phyloP scores from a whole-genome alignment of 2,888 invertebrate species.

The Oscheius sp. region DNA sequence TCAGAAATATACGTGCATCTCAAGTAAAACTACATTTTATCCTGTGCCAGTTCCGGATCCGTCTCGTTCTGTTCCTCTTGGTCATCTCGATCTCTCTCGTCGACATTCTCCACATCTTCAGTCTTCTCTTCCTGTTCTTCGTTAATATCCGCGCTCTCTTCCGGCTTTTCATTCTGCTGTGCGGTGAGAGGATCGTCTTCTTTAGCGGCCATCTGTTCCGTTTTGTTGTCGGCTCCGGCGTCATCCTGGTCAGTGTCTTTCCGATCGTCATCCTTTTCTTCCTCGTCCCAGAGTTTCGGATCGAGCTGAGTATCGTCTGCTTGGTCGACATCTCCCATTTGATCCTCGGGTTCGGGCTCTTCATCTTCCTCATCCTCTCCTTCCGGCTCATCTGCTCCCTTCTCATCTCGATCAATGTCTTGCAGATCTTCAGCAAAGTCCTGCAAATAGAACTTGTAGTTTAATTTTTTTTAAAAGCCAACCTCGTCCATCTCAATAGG shows the following conservation, averaged over 20 bases:
- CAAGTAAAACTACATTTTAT: constrained; percentile 9
- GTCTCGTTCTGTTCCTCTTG: constrained; percentile 75
- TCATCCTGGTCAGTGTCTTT: constrained; percentile 79
- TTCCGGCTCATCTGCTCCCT: constrained; percentile 78
- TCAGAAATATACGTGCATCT: neutral
- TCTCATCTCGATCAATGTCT: constrained; percentile 74
- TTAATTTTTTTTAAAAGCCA: neutral
- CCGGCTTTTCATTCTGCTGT: constrained; percentile 81
- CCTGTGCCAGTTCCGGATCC: constrained; percentile 74
- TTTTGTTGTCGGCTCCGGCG: constrained; percentile 56
- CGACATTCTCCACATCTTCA: constrained; percentile 55
- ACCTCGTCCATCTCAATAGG: constrained; percentile 73
- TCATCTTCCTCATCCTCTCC: constrained; percentile 74
- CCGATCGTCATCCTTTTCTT: constrained; percentile 73
- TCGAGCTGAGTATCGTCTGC: constrained; percentile 86
- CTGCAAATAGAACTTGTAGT: neutral
- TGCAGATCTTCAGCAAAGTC: constrained; percentile 71
- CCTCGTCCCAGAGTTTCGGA: constrained; percentile 95
- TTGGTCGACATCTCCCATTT: constrained; percentile 74
- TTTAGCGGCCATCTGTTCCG: constrained; percentile 75
- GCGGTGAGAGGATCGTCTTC: constrained; percentile 72
- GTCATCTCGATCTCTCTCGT: constrained; percentile 40
- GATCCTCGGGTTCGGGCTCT: constrained; percentile 59
- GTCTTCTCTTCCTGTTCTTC: constrained; percentile 59
- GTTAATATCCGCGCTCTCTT: constrained; percentile 81